A percentile compares a stretch with the other conserved stretches of the same genome.
phyloP scores from a whole-genome alignment of 2,113 vertebrate genomes.

The Chaetops frenatus region DNA sequence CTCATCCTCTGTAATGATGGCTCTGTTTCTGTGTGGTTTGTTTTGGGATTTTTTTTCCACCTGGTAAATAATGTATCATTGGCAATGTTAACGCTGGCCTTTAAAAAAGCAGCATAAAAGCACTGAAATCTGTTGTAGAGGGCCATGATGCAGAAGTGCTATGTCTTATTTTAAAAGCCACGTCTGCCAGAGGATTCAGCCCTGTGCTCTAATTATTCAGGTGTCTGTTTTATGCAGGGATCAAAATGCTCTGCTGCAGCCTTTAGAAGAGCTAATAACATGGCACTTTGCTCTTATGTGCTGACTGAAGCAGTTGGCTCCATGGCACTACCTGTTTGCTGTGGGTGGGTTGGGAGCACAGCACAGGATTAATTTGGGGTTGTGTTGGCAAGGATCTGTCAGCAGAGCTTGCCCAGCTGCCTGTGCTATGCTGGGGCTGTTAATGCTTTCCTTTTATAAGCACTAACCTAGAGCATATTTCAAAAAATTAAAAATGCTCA shows the following conservation, averaged over 20 bases:
- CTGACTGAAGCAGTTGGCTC: not conserved
- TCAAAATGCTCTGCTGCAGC: not conserved
- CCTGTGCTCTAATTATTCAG: not conserved
- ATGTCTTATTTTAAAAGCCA: not conserved
- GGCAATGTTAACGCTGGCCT: not conserved
- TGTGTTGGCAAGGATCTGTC: not conserved
- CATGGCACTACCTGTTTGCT: not conserved
- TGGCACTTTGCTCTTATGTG: not conserved
- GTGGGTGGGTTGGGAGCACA: not conserved
- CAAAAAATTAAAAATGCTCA: not conserved
- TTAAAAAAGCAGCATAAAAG: not conserved
- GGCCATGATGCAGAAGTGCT: not conserved
- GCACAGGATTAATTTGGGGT: not conserved
- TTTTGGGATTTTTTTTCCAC: not conserved
- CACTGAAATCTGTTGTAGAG: not conserved
- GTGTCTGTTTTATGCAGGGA: not conserved
- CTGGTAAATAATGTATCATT: not conserved
- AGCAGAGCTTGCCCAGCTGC: slow-evolving; percentile 7
- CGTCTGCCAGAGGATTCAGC: not conserved
- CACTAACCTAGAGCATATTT: not conserved
- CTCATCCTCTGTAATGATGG: not conserved
- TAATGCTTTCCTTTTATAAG: not conserved
- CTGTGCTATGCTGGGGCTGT: not conserved
- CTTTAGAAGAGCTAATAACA: not conserved
- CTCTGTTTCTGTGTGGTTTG: not conserved